Conservation (phyloP, 1,140 invertebrate genomes). For the Caenorhabditis tropicalis region DNA sequence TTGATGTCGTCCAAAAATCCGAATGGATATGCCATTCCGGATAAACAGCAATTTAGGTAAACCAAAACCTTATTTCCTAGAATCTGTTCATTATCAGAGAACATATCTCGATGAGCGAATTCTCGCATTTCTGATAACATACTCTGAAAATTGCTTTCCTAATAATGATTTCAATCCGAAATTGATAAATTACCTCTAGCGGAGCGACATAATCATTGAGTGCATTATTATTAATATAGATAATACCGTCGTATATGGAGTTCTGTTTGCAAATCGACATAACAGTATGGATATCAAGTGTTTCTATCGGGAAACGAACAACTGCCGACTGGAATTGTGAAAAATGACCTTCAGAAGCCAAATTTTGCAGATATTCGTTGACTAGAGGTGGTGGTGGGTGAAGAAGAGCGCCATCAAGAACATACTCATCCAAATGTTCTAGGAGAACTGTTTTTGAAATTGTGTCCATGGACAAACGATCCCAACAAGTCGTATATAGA, state of each 20-base stretch:
- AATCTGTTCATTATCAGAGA: conserved; percentile 71
- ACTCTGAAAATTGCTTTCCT: conserved; percentile 56
- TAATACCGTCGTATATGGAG: conserved; percentile 84
- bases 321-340: conserved; percentile 82
- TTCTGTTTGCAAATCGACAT: conserved; percentile 82
- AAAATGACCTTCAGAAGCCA: conserved; percentile 73
- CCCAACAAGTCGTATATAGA: conserved; percentile 6
- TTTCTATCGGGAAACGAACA: conserved; percentile 82
- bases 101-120: conserved; percentile 70
- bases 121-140: conserved; percentile 65
- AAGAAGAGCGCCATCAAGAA: conserved; percentile 75
- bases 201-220: conserved; percentile 84
- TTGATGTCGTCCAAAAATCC: conserved; percentile 82
- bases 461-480: conserved; percentile 65
- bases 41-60: conserved; percentile 88
- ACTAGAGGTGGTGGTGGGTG: conserved; percentile 76
- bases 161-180: neutral
- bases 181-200: conserved; percentile 77
- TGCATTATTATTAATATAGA: conserved; percentile 86
- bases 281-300: conserved; percentile 86
- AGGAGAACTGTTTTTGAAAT: conserved; percentile 74
- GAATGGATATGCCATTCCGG: conserved; percentile 86
- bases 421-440: conserved; percentile 76
- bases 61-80: conserved; percentile 89
- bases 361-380: conserved; percentile 76